A percentile compares a stretch with the other conserved stretches of the same genome.
phyloP scores from a whole-genome alignment of 2,113 vertebrate species.

The Ageneiosus marmoratus region DNA sequence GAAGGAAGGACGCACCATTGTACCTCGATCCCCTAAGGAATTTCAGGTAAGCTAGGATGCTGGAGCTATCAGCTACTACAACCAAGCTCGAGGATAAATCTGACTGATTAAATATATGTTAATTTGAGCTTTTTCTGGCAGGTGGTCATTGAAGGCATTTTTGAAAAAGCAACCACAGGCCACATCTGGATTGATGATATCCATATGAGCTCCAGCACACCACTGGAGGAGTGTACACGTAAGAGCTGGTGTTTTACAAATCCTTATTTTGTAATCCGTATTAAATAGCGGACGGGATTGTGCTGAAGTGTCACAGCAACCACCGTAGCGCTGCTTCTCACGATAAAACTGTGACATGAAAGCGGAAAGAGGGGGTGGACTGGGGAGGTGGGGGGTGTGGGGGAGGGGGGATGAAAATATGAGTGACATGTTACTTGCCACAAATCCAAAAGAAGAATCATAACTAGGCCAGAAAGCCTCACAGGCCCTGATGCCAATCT shows the following conservation, averaged over 20 bases:
- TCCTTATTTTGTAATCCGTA: background rate
- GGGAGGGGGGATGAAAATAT: conserved; percentile 34
- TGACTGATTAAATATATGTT: background rate
- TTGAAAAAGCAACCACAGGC: conserved; percentile 80
- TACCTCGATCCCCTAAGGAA: conserved; percentile 86
- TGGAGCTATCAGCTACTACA: background rate
- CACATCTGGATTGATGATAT: conserved; percentile 93
- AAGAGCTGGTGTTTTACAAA: conserved; percentile 62
- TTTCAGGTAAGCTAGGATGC: conserved; percentile 77
- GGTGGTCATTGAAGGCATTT: conserved; percentile 92
- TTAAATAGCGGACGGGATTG: background rate
- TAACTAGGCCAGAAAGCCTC: conserved; percentile 76
- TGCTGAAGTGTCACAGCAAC: background rate
- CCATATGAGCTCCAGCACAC: conserved; percentile 82
- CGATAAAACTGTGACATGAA: conserved; percentile 45
- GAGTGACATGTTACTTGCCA: conserved; percentile 50
- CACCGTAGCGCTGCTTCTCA: conserved; percentile 28
- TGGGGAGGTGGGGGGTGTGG: too few relatives aligned
- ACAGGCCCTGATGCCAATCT: conserved; percentile 73
- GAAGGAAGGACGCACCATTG: conserved; percentile 89
- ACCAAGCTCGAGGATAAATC: background rate
- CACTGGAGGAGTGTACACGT: conserved; percentile 91
- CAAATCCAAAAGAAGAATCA: conserved; percentile 56
- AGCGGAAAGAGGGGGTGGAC: conserved; percentile 34
- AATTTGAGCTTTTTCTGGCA: conserved; percentile 54